These are phyloP conservation scores for Charina bottae DNA, from an alignment of 2,113 vertebrate genomes.

Conservation along the genomic window DNA sequence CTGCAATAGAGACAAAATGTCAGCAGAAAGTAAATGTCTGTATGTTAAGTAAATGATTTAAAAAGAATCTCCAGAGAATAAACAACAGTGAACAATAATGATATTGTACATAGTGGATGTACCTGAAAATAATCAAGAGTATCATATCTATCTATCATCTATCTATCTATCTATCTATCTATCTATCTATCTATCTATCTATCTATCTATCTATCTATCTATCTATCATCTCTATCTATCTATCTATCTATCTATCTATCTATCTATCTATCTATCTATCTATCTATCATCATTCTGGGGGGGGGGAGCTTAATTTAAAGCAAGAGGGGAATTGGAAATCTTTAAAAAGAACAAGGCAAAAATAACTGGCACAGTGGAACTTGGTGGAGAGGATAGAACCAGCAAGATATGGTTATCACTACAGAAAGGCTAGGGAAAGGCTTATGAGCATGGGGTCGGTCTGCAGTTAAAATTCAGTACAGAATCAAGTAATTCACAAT, in stretches of 20 bases:
- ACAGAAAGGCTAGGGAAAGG: not conserved
- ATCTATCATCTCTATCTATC: no score
- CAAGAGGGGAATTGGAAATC: not conserved
- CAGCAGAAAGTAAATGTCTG: slow-evolving; percentile 11
- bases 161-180: not conserved
- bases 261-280: no score
- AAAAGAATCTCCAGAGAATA: slow-evolving; percentile 12
- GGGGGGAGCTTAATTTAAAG: not conserved
- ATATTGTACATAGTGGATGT: not conserved
- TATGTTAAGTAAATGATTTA: not conserved
- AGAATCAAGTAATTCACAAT: not conserved
- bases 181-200: no score
- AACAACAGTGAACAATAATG: not conserved
- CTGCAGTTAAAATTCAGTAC: not conserved
- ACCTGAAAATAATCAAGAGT: not conserved
- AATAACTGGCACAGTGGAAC: not conserved
- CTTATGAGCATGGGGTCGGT: not conserved
- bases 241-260: no score
- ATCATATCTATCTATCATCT: not conserved
- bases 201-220: no score
- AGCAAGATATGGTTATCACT: not conserved
- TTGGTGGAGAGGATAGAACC: not conserved
- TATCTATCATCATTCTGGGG: not conserved
- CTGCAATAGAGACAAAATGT: not conserved
- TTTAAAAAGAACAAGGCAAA: not conserved